A percentile compares a stretch with the other conserved stretches of the same genome.
phyloP scores from a whole-genome alignment of 2,113 vertebrate species.

The Pontoporia blainvillei region DNA sequence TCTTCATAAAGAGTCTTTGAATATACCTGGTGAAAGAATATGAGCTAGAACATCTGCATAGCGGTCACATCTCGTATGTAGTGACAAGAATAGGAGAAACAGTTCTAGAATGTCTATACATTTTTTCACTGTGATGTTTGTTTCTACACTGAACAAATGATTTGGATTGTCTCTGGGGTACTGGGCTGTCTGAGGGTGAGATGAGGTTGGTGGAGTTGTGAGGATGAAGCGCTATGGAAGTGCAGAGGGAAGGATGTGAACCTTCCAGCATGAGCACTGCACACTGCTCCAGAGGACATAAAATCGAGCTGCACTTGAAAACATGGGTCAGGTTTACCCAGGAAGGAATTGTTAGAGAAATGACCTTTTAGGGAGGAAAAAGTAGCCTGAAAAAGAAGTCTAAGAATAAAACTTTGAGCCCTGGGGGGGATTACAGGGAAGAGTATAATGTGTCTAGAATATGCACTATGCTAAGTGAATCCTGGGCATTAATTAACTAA shows the following conservation, averaged over 20 bases:
- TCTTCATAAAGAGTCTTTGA: neutral
- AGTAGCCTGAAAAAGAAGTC: neutral
- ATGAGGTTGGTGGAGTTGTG: neutral
- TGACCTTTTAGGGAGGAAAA: neutral
- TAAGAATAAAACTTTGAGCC: neutral
- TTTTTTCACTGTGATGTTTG: neutral
- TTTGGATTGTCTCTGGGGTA: neutral
- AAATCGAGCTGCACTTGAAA: neutral
- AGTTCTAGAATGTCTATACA: neutral
- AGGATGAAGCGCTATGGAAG: neutral
- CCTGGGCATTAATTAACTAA: neutral
- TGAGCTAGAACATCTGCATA: neutral
- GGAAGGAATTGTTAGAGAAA: neutral
- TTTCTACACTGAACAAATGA: neutral
- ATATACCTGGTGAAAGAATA: neutral
- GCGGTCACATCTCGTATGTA: rapidly evolving
- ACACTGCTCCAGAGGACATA: neutral
- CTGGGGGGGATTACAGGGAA: neutral
- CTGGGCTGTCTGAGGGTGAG: neutral
- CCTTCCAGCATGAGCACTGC: neutral
- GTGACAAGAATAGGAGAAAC: neutral
- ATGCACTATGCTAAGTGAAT: neutral
- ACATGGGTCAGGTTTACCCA: neutral
- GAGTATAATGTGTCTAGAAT: neutral
- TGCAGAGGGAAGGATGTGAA: neutral